Conservation (phyloP, 1,140 invertebrate species). For the Microplitis mediator region DNA sequence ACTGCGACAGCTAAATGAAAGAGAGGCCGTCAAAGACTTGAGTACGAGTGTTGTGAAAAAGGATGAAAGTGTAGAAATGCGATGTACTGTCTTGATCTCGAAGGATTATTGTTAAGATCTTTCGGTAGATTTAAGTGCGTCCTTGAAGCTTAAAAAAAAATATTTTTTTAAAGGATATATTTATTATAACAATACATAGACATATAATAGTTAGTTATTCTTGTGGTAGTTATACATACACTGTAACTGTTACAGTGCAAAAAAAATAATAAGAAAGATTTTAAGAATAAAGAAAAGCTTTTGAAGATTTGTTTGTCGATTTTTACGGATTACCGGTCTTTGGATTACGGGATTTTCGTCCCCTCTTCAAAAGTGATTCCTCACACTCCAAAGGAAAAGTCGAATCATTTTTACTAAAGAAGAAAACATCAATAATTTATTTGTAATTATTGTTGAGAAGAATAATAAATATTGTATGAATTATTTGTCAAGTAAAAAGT, state of each 20-base stretch:
- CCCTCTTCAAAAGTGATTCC: background rate
- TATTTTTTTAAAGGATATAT: no score
- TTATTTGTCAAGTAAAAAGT: no score
- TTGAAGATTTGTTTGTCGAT: constrained; percentile 29
- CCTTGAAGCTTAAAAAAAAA: no score
- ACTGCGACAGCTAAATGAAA: background rate
- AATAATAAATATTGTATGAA: no score
- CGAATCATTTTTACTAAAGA: background rate
- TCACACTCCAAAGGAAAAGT: constrained; percentile 8
- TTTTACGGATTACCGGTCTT: constrained; percentile 13
- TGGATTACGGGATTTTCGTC: constrained; percentile 19
- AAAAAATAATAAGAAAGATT: background rate
- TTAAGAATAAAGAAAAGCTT: background rate
- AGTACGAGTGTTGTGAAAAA: background rate
- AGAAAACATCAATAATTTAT: background rate
- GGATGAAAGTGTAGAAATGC: background rate
- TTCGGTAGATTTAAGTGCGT: no score
- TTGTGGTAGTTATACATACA: no score
- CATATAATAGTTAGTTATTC: no score
- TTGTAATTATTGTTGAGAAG: no score
- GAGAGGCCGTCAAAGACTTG: background rate
- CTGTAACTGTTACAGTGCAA: background rate
- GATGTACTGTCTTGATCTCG: background rate
- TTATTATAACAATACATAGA: no score
- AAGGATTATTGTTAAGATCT: no score